Evolutionary conservation across 2,113 vertebrate genomes (phyloP).

Genomic region (Tenrec ecaudatus): DNA sequence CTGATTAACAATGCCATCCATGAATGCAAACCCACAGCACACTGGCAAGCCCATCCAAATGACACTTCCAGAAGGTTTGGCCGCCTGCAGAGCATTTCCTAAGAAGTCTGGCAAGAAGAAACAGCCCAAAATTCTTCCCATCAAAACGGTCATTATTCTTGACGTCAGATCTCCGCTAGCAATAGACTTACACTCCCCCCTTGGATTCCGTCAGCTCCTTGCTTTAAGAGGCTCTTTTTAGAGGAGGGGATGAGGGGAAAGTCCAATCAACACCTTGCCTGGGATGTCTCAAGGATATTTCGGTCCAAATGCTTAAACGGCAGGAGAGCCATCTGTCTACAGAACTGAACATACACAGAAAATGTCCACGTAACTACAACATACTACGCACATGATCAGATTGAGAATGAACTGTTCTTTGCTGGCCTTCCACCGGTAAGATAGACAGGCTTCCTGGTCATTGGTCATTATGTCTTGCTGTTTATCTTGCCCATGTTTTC

Average conservation of each 20-base stretch:
- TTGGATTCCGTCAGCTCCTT: conserved; percentile 32
- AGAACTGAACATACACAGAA: conserved; percentile 20
- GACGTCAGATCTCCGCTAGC: conserved; percentile 71
- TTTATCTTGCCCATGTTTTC: conserved; percentile 31
- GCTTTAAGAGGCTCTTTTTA: conserved; percentile 78
- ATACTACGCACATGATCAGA: conserved; percentile 42
- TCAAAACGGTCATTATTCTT: conserved; percentile 65
- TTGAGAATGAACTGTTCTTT: not conserved
- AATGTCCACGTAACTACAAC: conserved; percentile 57
- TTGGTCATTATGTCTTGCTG: not conserved
- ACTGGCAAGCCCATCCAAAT: not conserved
- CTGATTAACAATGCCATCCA: conserved; percentile 15
- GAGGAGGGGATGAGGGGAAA: not conserved
- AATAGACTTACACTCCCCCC: conserved; percentile 69
- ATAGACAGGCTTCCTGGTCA: conserved; percentile 54
- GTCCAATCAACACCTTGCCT: conserved; percentile 49
- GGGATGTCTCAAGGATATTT: conserved; percentile 37
- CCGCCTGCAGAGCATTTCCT: conserved; percentile 3
- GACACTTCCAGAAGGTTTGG: not conserved
- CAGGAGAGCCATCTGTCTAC: conserved; percentile 54
- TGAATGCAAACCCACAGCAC: conserved; percentile 59
- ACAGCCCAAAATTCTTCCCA: conserved; percentile 58
- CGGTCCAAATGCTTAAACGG: conserved; percentile 51
- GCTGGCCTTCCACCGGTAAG: conserved; percentile 50
- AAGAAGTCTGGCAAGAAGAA: conserved; percentile 59